These are phyloP conservation scores for Chanos chanos DNA, from an alignment of 2,797 vertebrate genomes.

Conservation along the genomic window DNA sequence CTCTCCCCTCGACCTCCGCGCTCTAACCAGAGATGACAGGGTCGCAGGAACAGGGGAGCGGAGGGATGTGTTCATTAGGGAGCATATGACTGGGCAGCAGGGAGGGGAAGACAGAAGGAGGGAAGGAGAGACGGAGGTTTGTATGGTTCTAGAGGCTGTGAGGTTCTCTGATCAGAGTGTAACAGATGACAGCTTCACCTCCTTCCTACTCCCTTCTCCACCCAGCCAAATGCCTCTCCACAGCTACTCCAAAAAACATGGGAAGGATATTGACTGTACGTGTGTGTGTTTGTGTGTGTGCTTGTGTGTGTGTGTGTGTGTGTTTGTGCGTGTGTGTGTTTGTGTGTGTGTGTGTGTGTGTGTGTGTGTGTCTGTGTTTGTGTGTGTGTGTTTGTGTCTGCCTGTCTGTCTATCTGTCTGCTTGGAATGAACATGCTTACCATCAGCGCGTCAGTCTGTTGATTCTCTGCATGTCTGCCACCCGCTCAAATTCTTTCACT, in stretches of 20 bases:
- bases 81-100: conserved; percentile 31
- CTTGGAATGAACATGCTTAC: no score
- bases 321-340: no score
- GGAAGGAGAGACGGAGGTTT: not conserved
- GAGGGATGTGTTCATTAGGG: conserved; percentile 40
- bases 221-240: conserved; percentile 3
- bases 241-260: not conserved
- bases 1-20: not conserved
- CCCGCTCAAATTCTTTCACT: no score
- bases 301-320: not conserved
- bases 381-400: no score
- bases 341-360: no score
- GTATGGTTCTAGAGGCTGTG: not conserved
- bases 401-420: no score
- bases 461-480: no score
- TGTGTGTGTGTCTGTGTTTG: no score
- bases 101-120: not conserved
- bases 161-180: conserved; percentile 26
- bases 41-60: conserved; percentile 4
- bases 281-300: not conserved
- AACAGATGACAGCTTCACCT: conserved; percentile 28
- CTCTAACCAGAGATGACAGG: conserved; percentile 39
- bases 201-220: conserved; percentile 5
- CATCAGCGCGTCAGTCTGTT: no score
- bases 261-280: not conserved